These are phyloP conservation scores for Octodon degus DNA, from an alignment of 2,113 vertebrate genomes.

Conservation along the genomic window DNA sequence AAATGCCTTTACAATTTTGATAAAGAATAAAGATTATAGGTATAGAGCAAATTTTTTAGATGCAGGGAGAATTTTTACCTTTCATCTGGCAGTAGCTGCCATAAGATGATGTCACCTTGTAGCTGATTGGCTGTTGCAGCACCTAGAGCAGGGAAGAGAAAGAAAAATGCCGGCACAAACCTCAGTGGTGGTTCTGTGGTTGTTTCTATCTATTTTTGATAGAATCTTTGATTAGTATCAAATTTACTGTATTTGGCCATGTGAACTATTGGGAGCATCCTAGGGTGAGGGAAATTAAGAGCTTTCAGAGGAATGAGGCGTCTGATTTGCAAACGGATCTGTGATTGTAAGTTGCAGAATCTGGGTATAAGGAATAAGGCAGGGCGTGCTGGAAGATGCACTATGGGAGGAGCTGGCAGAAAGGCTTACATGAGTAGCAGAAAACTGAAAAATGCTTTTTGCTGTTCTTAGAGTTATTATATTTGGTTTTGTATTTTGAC, in stretches of 20 bases:
- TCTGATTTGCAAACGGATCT: conserved; percentile 99
- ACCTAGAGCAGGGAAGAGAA: conserved; percentile 90
- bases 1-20: conserved; percentile 62
- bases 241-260: conserved; percentile 85
- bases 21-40: conserved; percentile 46
- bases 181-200: conserved; percentile 86
- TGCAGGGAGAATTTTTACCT: conserved; percentile 91
- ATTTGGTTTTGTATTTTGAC: conserved; percentile 58
- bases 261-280: conserved; percentile 85
- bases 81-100: conserved; percentile 92
- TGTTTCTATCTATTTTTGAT: conserved; percentile 84
- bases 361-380: conserved; percentile 86
- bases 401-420: conserved; percentile 87
- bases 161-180: conserved; percentile 91
- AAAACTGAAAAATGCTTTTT: conserved; percentile 80
- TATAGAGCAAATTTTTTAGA: conserved; percentile 64
- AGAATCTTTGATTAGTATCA: conserved; percentile 83
- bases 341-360: conserved; percentile 97
- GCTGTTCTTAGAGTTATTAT: conserved; percentile 45
- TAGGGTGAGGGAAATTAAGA: conserved; percentile 87
- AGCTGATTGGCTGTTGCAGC: conserved; percentile 92
- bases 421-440: conserved; percentile 83
- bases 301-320: conserved; percentile 95
- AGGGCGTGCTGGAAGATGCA: conserved; percentile 86
- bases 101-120: conserved; percentile 96